phyloP scores from a whole-genome alignment of 1,140 invertebrate species.

The Lucilia sericata region DNA sequence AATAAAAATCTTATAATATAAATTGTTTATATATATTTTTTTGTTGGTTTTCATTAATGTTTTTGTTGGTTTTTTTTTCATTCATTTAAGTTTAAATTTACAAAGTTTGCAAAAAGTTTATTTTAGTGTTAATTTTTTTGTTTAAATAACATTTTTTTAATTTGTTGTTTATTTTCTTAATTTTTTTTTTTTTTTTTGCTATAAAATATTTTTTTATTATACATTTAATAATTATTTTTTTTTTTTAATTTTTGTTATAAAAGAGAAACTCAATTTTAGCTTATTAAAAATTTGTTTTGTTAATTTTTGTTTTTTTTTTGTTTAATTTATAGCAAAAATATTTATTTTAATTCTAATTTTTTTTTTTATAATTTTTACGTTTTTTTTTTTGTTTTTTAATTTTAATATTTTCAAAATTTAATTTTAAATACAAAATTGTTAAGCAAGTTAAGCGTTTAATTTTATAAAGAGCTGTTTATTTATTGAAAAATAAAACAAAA shows the following conservation, averaged over 20 bases:
- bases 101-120: slow-evolving; percentile 38
- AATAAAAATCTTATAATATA: slow-evolving; percentile 44
- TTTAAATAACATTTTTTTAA: slow-evolving; percentile 32
- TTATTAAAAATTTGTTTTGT: neutral
- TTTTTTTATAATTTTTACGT: slow-evolving; percentile 43
- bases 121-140: slow-evolving; percentile 6
- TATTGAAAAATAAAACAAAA: no score
- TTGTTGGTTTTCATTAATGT: slow-evolving; percentile 11
- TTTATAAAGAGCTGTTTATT: no score
- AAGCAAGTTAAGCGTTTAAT: no score
- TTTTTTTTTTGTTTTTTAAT: slow-evolving; percentile 20
- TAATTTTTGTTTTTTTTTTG: neutral
- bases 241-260: slow-evolving; percentile 27
- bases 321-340: slow-evolving; percentile 41
- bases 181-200: neutral
- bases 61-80: slow-evolving; percentile 12
- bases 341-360: slow-evolving; percentile 34
- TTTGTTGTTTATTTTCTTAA: neutral
- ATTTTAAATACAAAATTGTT: no score
- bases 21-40: slow-evolving; percentile 41
- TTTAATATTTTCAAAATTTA: no score
- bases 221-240: slow-evolving; percentile 35
- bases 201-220: slow-evolving; percentile 35
- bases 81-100: slow-evolving; percentile 21
- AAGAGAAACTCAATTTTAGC: slow-evolving; percentile 32